Evolutionary conservation across 2,888 invertebrate genomes (phyloP), one percentile per base, ranked within the genome.

Genomic region (Eupithecia exiguata): DNA sequence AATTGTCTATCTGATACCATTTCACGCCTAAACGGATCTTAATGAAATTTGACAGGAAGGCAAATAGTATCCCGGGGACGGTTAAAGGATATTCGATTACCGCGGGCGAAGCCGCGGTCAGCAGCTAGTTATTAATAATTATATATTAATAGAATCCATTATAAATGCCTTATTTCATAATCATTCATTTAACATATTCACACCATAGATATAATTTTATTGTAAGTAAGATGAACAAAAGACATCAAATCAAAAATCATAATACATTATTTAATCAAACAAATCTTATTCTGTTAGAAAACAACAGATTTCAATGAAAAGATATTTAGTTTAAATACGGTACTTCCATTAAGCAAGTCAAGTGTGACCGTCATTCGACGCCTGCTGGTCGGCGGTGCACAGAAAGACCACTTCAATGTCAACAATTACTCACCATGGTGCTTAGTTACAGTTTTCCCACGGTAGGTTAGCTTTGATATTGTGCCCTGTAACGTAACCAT

Each of bases 311-410:
- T 58, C 49, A 49, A 49, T 9, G n/a, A 25, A 25, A 49, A 53
- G 49, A 10, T 53, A 10, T 53, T 58, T 58, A 12, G 21, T 58
- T 58, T 58, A 25, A 58, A 58, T 14, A 58, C 58, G 25, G 12
- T 58, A 58, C 58, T 58, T 58, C 25, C 58, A 58, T 12, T 58
- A 25, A 58, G 25, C 73, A 81, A 84, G 84, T 85, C 79, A 83
- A 87, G 86, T 89, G 85, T 91, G 88, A 89, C 90, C 86, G 74
- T 89, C 88, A 91, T 87, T 88, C 81, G 87, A 88, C 84, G 88
- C 87, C 88, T 85, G 88, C 83, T 84, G 85, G 88, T 86, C 87
- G 85, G 88, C 83, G 84, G 85, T 86, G 87, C 87, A 81, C 82
- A 82, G 82, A 84, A 84, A 83, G 78, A 80, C 79, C 83, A 80